Base-by-base conservation (phyloP, 2,113 vertebrate species). In the Felis chaus region DNA sequence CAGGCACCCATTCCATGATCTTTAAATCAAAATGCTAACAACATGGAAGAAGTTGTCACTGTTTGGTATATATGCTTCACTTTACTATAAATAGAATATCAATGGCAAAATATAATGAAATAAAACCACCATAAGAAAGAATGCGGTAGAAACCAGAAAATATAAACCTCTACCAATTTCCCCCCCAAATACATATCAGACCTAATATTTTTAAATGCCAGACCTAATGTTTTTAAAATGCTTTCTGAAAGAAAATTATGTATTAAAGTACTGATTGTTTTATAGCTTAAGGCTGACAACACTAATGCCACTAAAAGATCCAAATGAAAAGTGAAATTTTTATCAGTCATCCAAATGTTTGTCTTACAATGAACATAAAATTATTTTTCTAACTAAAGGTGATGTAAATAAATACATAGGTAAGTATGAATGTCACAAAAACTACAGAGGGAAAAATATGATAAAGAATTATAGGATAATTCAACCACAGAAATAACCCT, bases 21-120 rank as follows among this genome's bases (percentile, higher is more conserved):
- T 97, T 97, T 65, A 89, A 96, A 91, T 71, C 90, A 94, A 96
- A 95, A 87, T 92, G 7, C 65, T 92, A 93, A 91, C 55, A 93
- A 41, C 63, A 78, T 39, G 74, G 73, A 57, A 96, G 31, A 76
- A 86, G 25, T 86, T 89, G 80, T 89, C 68, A 94, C 41, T 92
- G 66, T 94, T 88, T 61, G 82, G 53, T 78, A 68, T 76, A 68
- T 41, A 85, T 57, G 63, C 16, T 90, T 81, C 16, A 23, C 33
- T 89, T 97, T 94, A 80, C 31, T 91, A 88, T 71, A 97, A 90
- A 84, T 71, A 97, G 50, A 95, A 65, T 90, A 91, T 94, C 85
- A 93, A 63, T 88, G n/a, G n/a, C 45, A 84, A 98, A 95, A 87
- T 90, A 87, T 13, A 94, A 57, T 84, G n/a, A 95, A 89, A 95